Conservation (phyloP, 2,113 vertebrate species). For the Elephas maximus region DNA sequence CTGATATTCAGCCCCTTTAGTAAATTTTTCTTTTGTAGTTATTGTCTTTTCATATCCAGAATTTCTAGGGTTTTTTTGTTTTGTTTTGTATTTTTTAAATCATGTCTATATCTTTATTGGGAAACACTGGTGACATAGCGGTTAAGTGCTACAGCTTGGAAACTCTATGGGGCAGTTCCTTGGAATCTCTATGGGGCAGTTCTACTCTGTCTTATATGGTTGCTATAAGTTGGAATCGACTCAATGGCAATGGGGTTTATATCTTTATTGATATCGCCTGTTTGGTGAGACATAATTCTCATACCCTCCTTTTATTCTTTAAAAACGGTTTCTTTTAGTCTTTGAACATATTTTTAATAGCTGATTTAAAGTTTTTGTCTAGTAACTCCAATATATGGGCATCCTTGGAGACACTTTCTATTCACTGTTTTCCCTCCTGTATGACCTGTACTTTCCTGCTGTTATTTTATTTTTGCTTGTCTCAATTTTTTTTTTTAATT, state of each 20-base stretch:
- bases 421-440: background rate
- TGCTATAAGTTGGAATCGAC: no score
- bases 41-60: background rate
- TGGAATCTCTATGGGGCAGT: no score
- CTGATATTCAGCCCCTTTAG: no score
- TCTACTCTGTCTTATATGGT: no score
- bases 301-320: background rate
- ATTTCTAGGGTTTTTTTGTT: background rate
- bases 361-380: no score
- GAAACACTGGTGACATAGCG: no score
- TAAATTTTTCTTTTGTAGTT: background rate
- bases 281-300: no score
- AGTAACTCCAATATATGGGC: background rate
- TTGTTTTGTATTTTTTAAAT: background rate
- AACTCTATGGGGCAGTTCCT: no score
- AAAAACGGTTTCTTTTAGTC: background rate
- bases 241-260: background rate
- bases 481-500: background rate
- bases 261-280: background rate
- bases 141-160: no score
- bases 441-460: background rate
- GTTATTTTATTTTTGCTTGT: background rate
- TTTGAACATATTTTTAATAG: background rate
- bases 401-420: background rate
- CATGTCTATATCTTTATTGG: background rate